phyloP scores from a whole-genome alignment of 1,140 invertebrate species.

The Aleiodes sp. region DNA sequence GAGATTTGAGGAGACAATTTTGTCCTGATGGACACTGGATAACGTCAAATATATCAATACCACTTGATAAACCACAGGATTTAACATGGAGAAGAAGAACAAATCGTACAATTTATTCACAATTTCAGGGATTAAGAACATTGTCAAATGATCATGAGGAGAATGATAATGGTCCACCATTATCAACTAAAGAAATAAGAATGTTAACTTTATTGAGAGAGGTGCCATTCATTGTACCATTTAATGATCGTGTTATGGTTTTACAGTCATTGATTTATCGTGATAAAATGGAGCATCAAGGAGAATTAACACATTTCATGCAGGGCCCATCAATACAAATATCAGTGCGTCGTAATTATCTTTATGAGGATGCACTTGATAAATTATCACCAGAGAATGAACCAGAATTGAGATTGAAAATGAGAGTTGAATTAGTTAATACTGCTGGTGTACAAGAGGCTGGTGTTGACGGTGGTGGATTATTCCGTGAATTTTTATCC shows the following conservation, averaged over 20 bases:
- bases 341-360: conserved; percentile 86
- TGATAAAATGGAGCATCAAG: conserved; percentile 80
- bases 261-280: conserved; percentile 79
- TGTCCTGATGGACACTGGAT: conserved; percentile 84
- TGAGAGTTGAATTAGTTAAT: conserved; percentile 91
- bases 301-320: conserved; percentile 76
- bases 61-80: conserved; percentile 72
- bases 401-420: conserved; percentile 84
- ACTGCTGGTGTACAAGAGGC: conserved; percentile 91
- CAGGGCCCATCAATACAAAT: conserved; percentile 81
- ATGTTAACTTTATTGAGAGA: conserved; percentile 89
- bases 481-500: conserved; percentile 91
- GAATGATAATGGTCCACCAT: conserved; percentile 75
- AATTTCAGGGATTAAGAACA: conserved; percentile 71
- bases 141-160: conserved; percentile 74
- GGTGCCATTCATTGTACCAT: conserved; percentile 93
- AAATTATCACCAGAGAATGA: conserved; percentile 92
- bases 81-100: conserved; percentile 69
- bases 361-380: conserved; percentile 98
- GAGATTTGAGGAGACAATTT: conserved; percentile 81
- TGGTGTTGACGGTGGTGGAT: conserved; percentile 95
- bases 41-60: conserved; percentile 73
- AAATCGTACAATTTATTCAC: conserved; percentile 66
- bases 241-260: conserved; percentile 87
- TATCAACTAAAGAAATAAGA: conserved; percentile 88